Conservation (phyloP, 2,113 vertebrate species). For the Syrmaticus mikado region DNA sequence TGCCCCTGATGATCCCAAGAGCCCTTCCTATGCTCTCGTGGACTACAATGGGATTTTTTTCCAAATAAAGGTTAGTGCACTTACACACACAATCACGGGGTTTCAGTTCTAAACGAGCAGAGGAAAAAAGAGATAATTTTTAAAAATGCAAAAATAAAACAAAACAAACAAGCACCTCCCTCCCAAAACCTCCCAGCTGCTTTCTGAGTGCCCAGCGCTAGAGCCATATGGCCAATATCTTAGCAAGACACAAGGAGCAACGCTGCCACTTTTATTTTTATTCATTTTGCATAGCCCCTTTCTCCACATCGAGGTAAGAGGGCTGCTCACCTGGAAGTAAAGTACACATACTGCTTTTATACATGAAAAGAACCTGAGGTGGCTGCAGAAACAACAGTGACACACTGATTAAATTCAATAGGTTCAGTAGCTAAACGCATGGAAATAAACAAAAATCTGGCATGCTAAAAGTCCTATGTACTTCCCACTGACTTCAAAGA, state of each 20-base stretch:
- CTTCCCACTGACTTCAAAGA: constrained; percentile 57
- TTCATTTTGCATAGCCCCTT: neutral
- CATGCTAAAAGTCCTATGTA: constrained; percentile 1
- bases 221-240: neutral
- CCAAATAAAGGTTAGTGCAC: neutral
- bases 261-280: neutral
- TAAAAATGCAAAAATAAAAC: neutral
- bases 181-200: neutral
- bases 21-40: neutral
- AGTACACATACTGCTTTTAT: neutral
- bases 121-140: neutral
- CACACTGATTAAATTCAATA: neutral
- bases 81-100: neutral
- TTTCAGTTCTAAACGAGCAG: neutral
- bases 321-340: constrained; percentile 1
- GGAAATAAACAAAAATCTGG: neutral
- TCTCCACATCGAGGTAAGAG: neutral
- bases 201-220: neutral
- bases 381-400: neutral
- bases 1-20: neutral
- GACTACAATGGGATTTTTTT: neutral
- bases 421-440: neutral
- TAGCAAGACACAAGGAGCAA: constrained; percentile 3
- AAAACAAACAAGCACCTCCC: neutral
- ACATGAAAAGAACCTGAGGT: neutral